phyloP scores from a whole-genome alignment of 2,888 invertebrate genomes.

The Tetranychus truncatus region DNA sequence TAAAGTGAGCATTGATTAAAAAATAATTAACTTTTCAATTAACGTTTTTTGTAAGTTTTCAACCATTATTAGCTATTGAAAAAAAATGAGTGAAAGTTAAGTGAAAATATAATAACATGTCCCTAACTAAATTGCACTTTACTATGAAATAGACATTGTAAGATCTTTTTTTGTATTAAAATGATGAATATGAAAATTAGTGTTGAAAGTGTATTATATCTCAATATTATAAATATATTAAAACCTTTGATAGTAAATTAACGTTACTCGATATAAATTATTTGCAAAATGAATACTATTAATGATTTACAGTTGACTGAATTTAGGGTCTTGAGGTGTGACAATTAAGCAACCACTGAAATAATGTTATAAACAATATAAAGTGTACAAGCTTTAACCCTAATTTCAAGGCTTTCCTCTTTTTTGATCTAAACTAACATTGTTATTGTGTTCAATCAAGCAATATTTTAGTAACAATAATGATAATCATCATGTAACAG shows the following conservation, averaged over 20 bases:
- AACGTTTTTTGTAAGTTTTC: no score
- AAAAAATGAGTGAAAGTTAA: no score
- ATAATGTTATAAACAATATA: neutral
- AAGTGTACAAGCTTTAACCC: neutral
- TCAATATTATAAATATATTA: no score
- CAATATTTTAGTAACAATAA: neutral
- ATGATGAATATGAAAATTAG: no score
- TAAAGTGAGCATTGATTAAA: neutral
- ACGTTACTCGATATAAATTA: neutral
- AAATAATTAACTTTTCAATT: no score
- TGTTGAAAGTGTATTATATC: no score
- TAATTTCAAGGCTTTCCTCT: neutral
- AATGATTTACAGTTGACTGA: neutral
- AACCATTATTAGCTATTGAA: no score
- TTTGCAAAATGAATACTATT: neutral
- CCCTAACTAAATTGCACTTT: no score
- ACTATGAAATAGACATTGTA: no score
- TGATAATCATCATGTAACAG: neutral
- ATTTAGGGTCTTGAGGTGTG: neutral
- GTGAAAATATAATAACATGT: no score
- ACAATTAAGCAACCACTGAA: neutral
- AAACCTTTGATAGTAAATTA: neutral
- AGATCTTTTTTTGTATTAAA: no score
- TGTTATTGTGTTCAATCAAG: neutral
- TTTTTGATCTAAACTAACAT: neutral